These are phyloP conservation scores for Toxostoma redivivum DNA, from an alignment of 2,113 vertebrate species.

Conservation along the genomic window DNA sequence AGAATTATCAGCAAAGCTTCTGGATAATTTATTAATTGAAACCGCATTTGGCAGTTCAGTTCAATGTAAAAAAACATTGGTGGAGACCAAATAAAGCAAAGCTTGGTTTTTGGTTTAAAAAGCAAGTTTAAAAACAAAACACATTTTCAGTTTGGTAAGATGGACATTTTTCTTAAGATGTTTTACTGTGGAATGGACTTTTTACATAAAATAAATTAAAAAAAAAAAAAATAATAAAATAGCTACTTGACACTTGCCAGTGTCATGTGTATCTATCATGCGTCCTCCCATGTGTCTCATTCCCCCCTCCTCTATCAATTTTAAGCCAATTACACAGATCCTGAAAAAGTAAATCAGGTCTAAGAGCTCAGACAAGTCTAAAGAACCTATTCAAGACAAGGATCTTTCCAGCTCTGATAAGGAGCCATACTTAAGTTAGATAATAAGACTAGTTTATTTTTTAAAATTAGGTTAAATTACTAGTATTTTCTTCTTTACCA, in stretches of 20 bases:
- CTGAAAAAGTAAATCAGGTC: neutral
- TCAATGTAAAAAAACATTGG: neutral
- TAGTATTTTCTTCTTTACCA: neutral
- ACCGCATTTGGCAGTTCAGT: neutral
- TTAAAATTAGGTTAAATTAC: neutral
- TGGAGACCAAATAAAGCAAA: neutral
- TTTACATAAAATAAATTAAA: neutral
- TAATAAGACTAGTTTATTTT: neutral
- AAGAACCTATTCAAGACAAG: neutral
- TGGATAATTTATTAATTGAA: neutral
- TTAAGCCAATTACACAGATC: neutral
- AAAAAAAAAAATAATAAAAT: neutral
- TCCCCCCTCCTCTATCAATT: neutral
- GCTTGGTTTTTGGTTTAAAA: neutral
- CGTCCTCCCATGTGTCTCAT: neutral
- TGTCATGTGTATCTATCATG: neutral
- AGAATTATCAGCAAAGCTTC: neutral
- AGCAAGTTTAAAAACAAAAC: neutral
- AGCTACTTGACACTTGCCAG: neutral
- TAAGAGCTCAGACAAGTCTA: neutral
- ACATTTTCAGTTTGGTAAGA: neutral
- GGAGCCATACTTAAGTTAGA: neutral
- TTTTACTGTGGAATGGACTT: neutral
- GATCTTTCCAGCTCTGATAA: neutral
- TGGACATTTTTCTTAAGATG: neutral